These are phyloP conservation scores for Stegostoma tigrinum DNA, from an alignment of 2,113 vertebrate species.

Conservation along the genomic window DNA sequence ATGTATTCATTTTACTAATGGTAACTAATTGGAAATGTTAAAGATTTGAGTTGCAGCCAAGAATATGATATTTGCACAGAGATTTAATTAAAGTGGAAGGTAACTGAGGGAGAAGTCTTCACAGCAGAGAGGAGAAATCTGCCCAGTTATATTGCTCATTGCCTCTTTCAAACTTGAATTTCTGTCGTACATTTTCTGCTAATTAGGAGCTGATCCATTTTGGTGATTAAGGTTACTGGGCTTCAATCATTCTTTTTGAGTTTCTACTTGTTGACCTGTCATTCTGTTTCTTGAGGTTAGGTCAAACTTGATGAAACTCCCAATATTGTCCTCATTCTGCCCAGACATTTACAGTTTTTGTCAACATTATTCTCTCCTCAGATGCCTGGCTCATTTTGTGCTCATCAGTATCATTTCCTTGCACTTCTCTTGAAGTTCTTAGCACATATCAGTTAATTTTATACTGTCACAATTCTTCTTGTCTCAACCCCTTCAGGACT, in stretches of 20 bases:
- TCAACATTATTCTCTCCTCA: not conserved
- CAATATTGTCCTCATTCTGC: not conserved
- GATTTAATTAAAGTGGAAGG: conserved; percentile 26
- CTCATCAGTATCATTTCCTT: not conserved
- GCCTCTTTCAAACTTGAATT: not conserved
- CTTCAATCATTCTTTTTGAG: too few species aligned
- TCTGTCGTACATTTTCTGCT: not conserved
- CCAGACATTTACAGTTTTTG: not conserved
- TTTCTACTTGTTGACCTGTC: too few species aligned
- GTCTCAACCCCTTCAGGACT: not conserved
- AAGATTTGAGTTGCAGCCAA: conserved; percentile 36
- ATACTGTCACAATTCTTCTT: not conserved
- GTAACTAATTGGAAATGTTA: conserved; percentile 32
- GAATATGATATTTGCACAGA: conserved; percentile 30
- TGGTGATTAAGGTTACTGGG: not conserved
- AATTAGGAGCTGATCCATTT: not conserved
- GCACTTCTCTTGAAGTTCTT: not conserved
- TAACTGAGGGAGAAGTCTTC: not conserved
- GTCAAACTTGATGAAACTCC: too few species aligned
- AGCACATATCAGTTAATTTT: not conserved
- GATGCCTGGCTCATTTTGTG: not conserved
- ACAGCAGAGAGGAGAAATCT: not conserved
- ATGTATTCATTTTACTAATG: conserved; percentile 37
- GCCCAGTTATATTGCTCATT: not conserved
- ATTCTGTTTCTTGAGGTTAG: too few species aligned